A percentile compares a stretch with the other conserved stretches of the same genome.
These are phyloP conservation scores for Pterois miles DNA, from an alignment of 2,797 vertebrate genomes.

Conservation along the genomic window DNA sequence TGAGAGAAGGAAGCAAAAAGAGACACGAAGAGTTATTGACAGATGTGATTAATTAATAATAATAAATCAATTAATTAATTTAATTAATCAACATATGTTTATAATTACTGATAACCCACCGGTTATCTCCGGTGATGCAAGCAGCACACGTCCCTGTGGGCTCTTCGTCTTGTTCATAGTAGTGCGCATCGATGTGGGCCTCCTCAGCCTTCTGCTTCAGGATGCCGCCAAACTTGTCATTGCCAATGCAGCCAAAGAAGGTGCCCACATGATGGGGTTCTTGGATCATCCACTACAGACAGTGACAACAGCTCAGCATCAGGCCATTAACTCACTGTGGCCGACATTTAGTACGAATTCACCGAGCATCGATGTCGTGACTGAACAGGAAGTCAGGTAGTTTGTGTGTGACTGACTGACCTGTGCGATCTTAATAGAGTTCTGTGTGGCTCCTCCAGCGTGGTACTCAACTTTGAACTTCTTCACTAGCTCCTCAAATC, in stretches of 20 bases:
- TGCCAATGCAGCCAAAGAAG: constrained; percentile 98
- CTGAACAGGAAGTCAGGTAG: background rate
- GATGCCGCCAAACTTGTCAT: constrained; percentile 94
- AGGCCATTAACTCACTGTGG: background rate
- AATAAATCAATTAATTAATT: too few species aligned
- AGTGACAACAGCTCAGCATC: background rate
- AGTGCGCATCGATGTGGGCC: constrained; percentile 93
- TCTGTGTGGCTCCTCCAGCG: constrained; percentile 97
- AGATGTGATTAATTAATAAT: background rate
- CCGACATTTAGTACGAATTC: background rate
- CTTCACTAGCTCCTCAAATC: constrained; percentile 96
- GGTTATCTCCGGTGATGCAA: constrained; percentile 95
- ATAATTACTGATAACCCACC: constrained; percentile 71
- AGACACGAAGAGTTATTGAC: background rate
- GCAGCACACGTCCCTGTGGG: constrained; percentile 96
- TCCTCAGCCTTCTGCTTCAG: constrained; percentile 94
- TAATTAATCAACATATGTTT: background rate
- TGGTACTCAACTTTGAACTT: constrained; percentile 97
- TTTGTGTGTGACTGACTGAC: constrained; percentile 78
- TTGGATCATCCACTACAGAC: constrained; percentile 97
- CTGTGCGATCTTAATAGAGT: constrained; percentile 98
- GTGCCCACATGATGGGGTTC: constrained; percentile 92
- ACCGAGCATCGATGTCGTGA: background rate
- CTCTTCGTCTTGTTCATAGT: constrained; percentile 94
- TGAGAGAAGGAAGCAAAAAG: constrained; percentile 66